phyloP scores from a whole-genome alignment of 2,113 vertebrate species.

The Nymphicus hollandicus region DNA sequence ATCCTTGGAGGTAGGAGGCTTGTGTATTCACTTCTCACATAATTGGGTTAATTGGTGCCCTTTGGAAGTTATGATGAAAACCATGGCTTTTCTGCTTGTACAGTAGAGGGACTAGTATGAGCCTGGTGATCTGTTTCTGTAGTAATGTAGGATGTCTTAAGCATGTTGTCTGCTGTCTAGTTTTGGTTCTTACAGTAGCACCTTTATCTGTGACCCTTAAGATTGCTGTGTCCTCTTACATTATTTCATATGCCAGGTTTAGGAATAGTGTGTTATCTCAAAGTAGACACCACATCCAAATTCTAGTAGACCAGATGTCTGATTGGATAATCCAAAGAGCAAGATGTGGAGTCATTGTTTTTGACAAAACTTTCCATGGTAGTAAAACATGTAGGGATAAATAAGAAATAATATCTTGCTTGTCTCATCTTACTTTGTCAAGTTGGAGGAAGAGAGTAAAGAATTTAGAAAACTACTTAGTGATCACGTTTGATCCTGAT shows the following conservation, averaged over 20 bases:
- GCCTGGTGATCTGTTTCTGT: neutral
- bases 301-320: neutral
- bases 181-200: neutral
- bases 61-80: neutral
- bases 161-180: neutral
- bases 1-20: neutral
- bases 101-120: neutral
- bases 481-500: neutral
- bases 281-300: neutral
- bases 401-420: neutral
- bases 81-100: neutral
- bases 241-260: neutral
- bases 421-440: neutral
- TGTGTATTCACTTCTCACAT: fast-evolving
- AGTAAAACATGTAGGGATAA: neutral
- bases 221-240: neutral
- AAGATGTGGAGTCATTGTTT: neutral
- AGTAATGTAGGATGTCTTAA: neutral
- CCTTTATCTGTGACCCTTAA: neutral
- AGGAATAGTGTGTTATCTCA: neutral
- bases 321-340: neutral
- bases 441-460: neutral
- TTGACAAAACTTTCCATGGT: neutral
- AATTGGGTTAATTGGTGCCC: neutral
- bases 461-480: neutral